These are phyloP conservation scores for Drosophila rellima DNA, from an alignment of 2,888 invertebrate species.

Conservation along the genomic window DNA sequence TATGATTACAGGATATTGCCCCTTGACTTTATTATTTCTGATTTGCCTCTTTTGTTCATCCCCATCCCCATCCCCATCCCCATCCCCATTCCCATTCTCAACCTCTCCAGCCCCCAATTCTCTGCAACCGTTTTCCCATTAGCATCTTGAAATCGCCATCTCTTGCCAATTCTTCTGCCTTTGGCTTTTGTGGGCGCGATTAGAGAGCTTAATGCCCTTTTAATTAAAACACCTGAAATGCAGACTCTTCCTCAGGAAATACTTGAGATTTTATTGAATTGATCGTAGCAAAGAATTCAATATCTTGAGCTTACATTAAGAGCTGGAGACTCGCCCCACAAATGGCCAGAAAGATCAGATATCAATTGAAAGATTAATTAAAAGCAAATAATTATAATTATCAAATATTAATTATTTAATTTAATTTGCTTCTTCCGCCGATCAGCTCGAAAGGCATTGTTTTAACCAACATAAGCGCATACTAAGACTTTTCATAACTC, in stretches of 20 bases:
- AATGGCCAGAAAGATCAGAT: too few species aligned
- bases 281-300: background rate
- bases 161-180: background rate
- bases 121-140: slow-evolving; percentile 6
- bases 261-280: slow-evolving; percentile 15
- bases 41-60: slow-evolving; percentile 40
- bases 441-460: too few species aligned
- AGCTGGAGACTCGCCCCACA: too few species aligned
- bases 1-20: slow-evolving; percentile 73
- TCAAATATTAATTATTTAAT: too few species aligned
- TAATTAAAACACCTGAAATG: slow-evolving; percentile 28
- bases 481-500: too few species aligned
- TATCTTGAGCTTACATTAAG: background rate
- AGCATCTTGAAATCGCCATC: background rate
- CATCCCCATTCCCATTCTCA: background rate
- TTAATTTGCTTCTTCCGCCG: too few species aligned
- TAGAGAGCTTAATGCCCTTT: slow-evolving; percentile 38
- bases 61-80: background rate
- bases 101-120: background rate
- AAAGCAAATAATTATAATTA: too few species aligned
- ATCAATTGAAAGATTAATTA: too few species aligned
- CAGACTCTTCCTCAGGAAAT: slow-evolving; percentile 5
- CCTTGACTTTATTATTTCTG: slow-evolving; percentile 69
- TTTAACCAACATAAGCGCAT: too few species aligned
- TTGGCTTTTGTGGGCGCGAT: slow-evolving; percentile 37